Evolutionary conservation across 2,113 vertebrate genomes (phyloP).

Genomic region (Gnathonemus longibarbis): DNA sequence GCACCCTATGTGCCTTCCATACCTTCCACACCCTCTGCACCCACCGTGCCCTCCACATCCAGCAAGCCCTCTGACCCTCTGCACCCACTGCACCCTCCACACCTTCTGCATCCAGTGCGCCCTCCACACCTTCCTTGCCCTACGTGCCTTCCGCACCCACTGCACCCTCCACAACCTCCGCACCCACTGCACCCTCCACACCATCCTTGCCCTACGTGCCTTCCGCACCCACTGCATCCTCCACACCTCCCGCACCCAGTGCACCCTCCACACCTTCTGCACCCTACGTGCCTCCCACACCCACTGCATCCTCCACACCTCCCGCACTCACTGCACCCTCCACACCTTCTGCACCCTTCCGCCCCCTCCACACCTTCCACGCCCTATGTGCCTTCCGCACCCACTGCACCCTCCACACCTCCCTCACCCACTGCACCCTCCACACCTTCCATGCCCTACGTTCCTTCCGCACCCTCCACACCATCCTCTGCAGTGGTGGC

Average conservation of each 20-base stretch:
- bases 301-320: not conserved
- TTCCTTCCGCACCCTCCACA: not conserved
- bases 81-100: not conserved
- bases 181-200: no score
- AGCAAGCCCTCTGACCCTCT: no score
- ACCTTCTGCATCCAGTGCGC: no score
- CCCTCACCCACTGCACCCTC: no score
- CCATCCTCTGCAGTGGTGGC: not conserved
- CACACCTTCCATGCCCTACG: not conserved
- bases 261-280: not conserved
- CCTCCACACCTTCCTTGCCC: not conserved
- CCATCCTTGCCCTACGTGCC: no score
- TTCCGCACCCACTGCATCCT: no score
- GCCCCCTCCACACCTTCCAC: not conserved
- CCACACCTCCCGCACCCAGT: no score
- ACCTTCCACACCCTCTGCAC: no score
- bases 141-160: not conserved
- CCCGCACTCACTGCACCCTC: not conserved
- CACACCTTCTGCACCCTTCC: accelerated
- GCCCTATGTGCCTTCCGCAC: no score
- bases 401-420: no score
- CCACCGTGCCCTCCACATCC: no score
- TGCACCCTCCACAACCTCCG: no score
- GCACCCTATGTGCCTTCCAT: not conserved
- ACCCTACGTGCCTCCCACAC: accelerated